Base-by-base conservation (phyloP, 2,797 vertebrate genomes). In the Harpagifer antarcticus region DNA sequence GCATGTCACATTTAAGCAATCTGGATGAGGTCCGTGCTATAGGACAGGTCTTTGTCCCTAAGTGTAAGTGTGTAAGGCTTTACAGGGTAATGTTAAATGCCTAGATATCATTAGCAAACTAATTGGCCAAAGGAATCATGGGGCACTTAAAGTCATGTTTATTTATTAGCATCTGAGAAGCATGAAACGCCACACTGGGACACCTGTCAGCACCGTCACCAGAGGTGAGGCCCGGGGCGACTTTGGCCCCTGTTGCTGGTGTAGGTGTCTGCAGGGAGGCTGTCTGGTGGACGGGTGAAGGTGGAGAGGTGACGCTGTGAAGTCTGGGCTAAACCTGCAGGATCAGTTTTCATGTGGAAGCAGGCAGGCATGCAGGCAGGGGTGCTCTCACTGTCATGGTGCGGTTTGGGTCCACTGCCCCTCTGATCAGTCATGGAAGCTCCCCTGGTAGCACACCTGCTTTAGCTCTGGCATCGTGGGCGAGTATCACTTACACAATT, bases 271-370 rank as follows among this genome's bases (percentile, higher is more conserved):
- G 72, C 9, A 62, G 60, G 60, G 72, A 72, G 47, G 33, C 70
- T 66, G 68, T 83, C 77, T 81, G 59, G 70, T 60, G 52, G 61
- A 69, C 5, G 2, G 43, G 33, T 50, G 49, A 44, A 60, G 64
- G 64, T 45, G 54, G 3, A 27, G 50, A 48, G 49, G 33, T 37
- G 33, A 37, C 33, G 33, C 33, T 9, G 33, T 37, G 33, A 37
- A 37, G 33, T 2, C 33, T 37, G 27, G 16, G 44, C 33, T 20
- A 62, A 52, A 45, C 37, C 14, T 16, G 50, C 40, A n/a, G 10
- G 82, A 84, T 92, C 80, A 7, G 54, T 37, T 91, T 91, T 88
- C 91, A 76, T 48, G 63, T 52, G 50, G 76, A 72, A 44, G 56
- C 63, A 66, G 60, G 74, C 64, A 74, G 77, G 15, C 49, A 52